Evolutionary conservation across 2,888 invertebrate genomes (phyloP), one percentile per base, ranked within the genome.

Genomic region (Thumatha senex): DNA sequence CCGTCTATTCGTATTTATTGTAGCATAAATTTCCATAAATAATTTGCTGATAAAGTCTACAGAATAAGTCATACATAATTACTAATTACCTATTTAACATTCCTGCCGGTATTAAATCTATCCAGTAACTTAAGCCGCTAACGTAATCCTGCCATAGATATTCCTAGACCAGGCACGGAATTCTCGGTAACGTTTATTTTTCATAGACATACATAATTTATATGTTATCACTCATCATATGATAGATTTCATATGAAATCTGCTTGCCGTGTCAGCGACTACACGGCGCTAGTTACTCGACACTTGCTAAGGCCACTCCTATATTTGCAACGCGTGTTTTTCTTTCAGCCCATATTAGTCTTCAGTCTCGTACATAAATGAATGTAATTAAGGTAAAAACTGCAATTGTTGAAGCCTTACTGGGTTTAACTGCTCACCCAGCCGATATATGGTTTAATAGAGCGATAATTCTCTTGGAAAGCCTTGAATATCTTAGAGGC

Each of bases 191-290:
- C 64, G 67, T 68, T 66, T 61, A 77, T 70, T 72, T 80, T 77
- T 66, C 64, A 74, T 76, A 76, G 72, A 76, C 61, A 76, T 75
- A 74, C 76, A 76, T 74, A 78, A 76, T 71, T 70, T 40, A 40
- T 40, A 12, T 30, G 66, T 74, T 76, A 72, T 72, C 76, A 64
- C 72, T 78, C 74, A 82, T 80, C 78, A 69, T 74, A 78, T 78
- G 75, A 76, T 74, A 74, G 65, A 76, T 78, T 87, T 87, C 83
- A 72, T 77, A 72, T 73, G 86, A 88, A 88, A 70, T 80, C 68
- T 62, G 60, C 58, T 51, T 71, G 84, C 83, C 46, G 18, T 60
- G 81, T 86, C 85, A 88, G 86, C 88, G 70, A 42, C 58, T 53
- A 48, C 54, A 62, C 64, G 75, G 77, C 74, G 79, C 78, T 80